Percentiles rank a stretch among this genome's conserved stretches.
Conservation (phyloP, 1,140 invertebrate genomes). For the Platyscapa corneri region DNA sequence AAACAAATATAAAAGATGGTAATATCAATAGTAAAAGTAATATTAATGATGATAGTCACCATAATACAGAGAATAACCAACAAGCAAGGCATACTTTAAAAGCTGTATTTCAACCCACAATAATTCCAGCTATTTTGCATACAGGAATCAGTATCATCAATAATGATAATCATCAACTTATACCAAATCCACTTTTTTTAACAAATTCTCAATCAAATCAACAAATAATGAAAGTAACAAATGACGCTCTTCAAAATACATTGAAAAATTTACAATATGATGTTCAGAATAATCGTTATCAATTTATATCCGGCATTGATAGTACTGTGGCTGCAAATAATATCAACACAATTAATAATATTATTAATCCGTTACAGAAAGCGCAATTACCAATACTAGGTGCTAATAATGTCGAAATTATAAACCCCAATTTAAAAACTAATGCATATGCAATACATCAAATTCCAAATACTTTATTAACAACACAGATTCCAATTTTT, state of each 20-base stretch:
- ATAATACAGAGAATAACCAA: slow-evolving; percentile 34
- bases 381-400: slow-evolving; percentile 67
- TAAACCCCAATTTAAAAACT: slow-evolving; percentile 69
- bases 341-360: slow-evolving; percentile 58
- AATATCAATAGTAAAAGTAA: slow-evolving; percentile 2
- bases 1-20: slow-evolving; percentile 37
- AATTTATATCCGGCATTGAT: slow-evolving; percentile 55
- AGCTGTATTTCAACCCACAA: slow-evolving; percentile 58
- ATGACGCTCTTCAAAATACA: slow-evolving; percentile 61
- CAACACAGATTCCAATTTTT: slow-evolving; percentile 69
- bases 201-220: slow-evolving; percentile 56
- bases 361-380: slow-evolving; percentile 53
- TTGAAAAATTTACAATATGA: slow-evolving; percentile 64
- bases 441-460: slow-evolving; percentile 61
- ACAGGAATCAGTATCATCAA: slow-evolving; percentile 54
- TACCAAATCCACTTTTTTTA: slow-evolving; percentile 46
- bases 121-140: slow-evolving; percentile 64
- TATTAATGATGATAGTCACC: slow-evolving; percentile 33
- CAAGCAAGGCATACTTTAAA: slow-evolving; percentile 60
- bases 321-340: slow-evolving; percentile 62
- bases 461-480: slow-evolving; percentile 64
- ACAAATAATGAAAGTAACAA: slow-evolving; percentile 59
- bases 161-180: slow-evolving; percentile 55
- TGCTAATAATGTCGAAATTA: slow-evolving; percentile 67
- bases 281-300: slow-evolving; percentile 58